Percentiles rank a stretch among this genome's conserved stretches.
Evolutionary conservation across 2,797 vertebrate species (phyloP).

Genomic region (Cossypha heuglini): DNA sequence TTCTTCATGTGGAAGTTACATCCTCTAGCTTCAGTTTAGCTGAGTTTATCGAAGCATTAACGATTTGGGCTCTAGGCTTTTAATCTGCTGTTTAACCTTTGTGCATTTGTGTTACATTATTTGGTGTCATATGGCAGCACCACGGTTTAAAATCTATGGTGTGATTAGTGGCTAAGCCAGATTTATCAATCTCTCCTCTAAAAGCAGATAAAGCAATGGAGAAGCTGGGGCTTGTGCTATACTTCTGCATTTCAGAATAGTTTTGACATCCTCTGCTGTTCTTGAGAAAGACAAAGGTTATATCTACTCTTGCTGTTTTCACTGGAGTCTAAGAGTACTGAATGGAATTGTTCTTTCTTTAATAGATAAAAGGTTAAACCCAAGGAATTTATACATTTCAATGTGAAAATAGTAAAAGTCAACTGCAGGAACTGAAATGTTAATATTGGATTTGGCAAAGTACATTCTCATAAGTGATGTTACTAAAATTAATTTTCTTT

Average conservation of each 20-base stretch:
- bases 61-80: constrained; percentile 68
- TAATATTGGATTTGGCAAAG: constrained; percentile 52
- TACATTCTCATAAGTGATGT: not conserved
- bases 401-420: constrained; percentile 75
- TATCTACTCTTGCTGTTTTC: constrained; percentile 73
- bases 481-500: constrained; percentile 70
- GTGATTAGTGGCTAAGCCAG: constrained; percentile 63
- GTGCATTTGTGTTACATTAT: constrained; percentile 72
- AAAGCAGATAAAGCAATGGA: constrained; percentile 68
- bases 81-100: constrained; percentile 80
- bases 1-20: constrained; percentile 70
- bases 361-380: constrained; percentile 75
- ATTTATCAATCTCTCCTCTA: constrained; percentile 62
- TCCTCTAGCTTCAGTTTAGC: constrained; percentile 71
- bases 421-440: constrained; percentile 69
- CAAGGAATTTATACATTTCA: constrained; percentile 75
- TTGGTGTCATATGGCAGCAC: constrained; percentile 64
- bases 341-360: constrained; percentile 73
- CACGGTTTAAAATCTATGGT: constrained; percentile 65
- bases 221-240: constrained; percentile 53
- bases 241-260: constrained; percentile 71
- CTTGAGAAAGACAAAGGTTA: constrained; percentile 73
- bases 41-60: constrained; percentile 66
- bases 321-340: constrained; percentile 70
- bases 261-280: constrained; percentile 68